phyloP scores from a whole-genome alignment of 2,113 vertebrate species.

The Patagioenas fasciata region DNA sequence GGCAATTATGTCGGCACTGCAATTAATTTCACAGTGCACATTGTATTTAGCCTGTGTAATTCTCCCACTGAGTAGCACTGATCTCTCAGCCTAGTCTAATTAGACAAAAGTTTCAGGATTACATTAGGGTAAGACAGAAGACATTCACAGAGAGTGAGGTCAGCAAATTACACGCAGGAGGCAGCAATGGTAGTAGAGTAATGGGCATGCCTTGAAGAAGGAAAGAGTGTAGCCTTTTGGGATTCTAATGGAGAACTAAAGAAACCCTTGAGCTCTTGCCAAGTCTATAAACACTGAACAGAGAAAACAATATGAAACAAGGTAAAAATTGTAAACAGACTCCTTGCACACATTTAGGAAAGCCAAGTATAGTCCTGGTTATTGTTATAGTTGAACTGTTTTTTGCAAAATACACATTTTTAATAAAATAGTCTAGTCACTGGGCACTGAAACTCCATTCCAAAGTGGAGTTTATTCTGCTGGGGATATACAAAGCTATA shows the following conservation, averaged over 20 bases:
- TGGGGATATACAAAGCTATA: not conserved
- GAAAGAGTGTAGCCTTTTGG: not conserved
- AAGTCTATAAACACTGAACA: not conserved
- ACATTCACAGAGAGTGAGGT: not conserved
- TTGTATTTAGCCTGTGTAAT: not conserved
- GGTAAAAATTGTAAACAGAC: not conserved
- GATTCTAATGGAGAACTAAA: not conserved
- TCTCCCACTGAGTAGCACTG: not conserved
- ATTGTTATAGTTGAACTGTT: not conserved
- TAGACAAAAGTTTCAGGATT: not conserved
- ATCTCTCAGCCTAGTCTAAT: not conserved
- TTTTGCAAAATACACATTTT: not conserved
- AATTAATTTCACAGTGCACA: not conserved
- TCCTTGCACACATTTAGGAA: not conserved
- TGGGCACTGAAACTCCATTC: not conserved
- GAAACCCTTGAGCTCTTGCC: not conserved
- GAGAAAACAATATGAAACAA: not conserved
- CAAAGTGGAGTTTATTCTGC: not conserved
- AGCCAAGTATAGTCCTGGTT: not conserved
- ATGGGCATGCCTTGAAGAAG: not conserved
- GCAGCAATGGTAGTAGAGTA: not conserved
- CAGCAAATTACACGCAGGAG: not conserved
- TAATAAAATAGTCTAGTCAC: not conserved
- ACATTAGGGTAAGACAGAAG: not conserved
- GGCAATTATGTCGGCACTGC: not conserved